Evolutionary conservation across 2,888 invertebrate species (phyloP), one percentile per base, ranked within the genome.

Genomic region (Diabrotica balteata): DNA sequence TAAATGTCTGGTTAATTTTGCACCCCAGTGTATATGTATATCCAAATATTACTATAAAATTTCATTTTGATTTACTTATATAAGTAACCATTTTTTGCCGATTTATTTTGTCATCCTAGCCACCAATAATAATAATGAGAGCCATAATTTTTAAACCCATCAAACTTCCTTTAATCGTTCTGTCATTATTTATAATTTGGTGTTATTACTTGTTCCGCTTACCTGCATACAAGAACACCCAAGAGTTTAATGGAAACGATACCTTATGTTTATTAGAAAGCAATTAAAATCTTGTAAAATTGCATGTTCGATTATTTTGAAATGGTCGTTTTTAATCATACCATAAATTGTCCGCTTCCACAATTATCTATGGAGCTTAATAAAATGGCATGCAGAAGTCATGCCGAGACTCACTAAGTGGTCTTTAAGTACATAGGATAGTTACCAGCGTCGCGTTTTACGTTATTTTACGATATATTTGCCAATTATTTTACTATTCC

Each of bases 251-350:
- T 53, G 22, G 10, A 7, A 54, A 42, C 42, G 51, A 53, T 67
- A 63, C 53, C 59, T 59, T 67, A 63, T 67, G 63, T 63, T 63
- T 63, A 67, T 63, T 55, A 53, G 52, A 63, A 22, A 42, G 67
- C 59, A 59, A 54, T 67, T 63, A 45, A 59, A 63, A 46, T 59
- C 53, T 54, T 67, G 59, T 63, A 63, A 63, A 63, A 63, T 63
- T 63, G 53, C 67, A 22, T 63, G 67, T 67, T 67, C 66, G 55
- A 67, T 67, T 57, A 59, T 53, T 59, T 63, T 57, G 52, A 63
- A 63, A 51, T 52, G 62, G 44, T 42, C 53, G 55, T 53, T 47
- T 52, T 61, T 66, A 62, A 67, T 63, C 67, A 54, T 22, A 49
- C 63, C 46, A 63, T 67, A 67, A 67, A 67, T 67, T 58, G 63